phyloP scores from a whole-genome alignment of 2,888 invertebrate species.

The Aplocera efformata region DNA sequence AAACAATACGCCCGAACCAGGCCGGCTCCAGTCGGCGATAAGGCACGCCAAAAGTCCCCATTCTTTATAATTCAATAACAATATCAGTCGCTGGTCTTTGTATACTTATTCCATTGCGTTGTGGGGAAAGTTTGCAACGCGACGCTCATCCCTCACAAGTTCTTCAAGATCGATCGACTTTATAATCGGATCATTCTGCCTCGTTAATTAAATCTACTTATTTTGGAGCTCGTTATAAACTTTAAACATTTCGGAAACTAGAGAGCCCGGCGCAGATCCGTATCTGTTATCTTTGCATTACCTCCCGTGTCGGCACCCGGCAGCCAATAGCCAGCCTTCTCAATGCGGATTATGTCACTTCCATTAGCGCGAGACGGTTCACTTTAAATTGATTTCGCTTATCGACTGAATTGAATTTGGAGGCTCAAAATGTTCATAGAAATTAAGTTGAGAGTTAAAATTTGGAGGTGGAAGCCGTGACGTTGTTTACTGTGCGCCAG shows the following conservation, averaged over 20 bases:
- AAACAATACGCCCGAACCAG: too few relatives aligned
- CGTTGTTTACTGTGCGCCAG: slow-evolving; percentile 3
- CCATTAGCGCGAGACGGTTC: slow-evolving; percentile 34
- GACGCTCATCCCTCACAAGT: too few relatives aligned
- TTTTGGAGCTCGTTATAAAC: slow-evolving; percentile 32
- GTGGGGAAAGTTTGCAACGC: too few relatives aligned
- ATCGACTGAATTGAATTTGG: slow-evolving; percentile 30
- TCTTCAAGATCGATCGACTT: too few relatives aligned
- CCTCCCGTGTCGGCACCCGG: too few relatives aligned
- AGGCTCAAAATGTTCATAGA: slow-evolving; percentile 4
- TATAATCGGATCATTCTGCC: background rate
- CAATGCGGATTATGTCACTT: slow-evolving; percentile 49
- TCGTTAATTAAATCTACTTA: slow-evolving; percentile 21
- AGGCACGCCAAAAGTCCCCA: too few relatives aligned
- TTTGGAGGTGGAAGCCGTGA: slow-evolving; percentile 1
- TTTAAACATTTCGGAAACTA: slow-evolving; percentile 44
- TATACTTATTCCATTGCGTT: too few relatives aligned
- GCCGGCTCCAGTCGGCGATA: too few relatives aligned
- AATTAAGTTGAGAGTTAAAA: slow-evolving; percentile 10
- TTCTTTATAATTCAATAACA: too few relatives aligned
- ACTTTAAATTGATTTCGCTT: slow-evolving; percentile 39
- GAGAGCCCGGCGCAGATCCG: slow-evolving; percentile 41
- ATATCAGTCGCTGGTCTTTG: too few relatives aligned
- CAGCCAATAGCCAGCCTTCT: slow-evolving; percentile 34
- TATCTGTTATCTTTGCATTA: slow-evolving; percentile 60